Evolutionary conservation across 2,888 invertebrate genomes (phyloP).

Genomic region (Drosophila mulleri): DNA sequence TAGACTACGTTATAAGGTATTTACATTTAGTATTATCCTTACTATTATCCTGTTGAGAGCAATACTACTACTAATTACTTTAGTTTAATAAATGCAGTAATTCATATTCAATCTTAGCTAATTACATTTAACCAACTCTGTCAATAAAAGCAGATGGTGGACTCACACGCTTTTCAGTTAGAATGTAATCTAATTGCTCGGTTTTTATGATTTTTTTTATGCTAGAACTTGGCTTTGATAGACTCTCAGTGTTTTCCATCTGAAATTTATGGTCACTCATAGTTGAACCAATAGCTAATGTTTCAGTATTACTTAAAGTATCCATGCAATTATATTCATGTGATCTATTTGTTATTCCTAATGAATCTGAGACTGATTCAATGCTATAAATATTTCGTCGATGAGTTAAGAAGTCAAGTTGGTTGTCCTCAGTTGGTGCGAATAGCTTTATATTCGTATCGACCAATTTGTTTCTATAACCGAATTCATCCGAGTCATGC

Average conservation of each 20-base stretch:
- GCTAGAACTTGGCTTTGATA: constrained; percentile 14
- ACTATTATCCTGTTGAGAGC: not conserved
- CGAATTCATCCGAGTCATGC: constrained; percentile 23
- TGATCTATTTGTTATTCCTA: constrained; percentile 68
- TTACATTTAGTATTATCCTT: constrained; percentile 4
- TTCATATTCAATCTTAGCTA: not conserved
- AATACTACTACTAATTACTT: constrained; percentile 9
- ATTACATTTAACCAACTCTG: constrained; percentile 58
- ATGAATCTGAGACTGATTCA: constrained; percentile 74
- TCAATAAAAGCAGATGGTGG: constrained; percentile 86
- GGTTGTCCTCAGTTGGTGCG: constrained; percentile 22
- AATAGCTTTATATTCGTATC: constrained; percentile 54
- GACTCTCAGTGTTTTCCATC: constrained; percentile 54
- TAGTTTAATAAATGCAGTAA: constrained; percentile 12
- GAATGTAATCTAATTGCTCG: constrained; percentile 75
- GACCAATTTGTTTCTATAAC: constrained; percentile 82
- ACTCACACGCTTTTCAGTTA: constrained; percentile 81
- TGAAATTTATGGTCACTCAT: constrained; percentile 71
- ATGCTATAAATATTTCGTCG: constrained; percentile 78
- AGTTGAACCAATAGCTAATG: constrained; percentile 80
- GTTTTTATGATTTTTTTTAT: constrained; percentile 19
- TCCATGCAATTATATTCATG: constrained; percentile 82
- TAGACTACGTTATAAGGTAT: constrained; percentile 17
- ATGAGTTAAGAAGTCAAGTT: constrained; percentile 54
- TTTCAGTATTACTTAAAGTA: constrained; percentile 82